A percentile compares a stretch with the other conserved stretches of the same genome.
These are phyloP conservation scores for Netta rufina DNA, from an alignment of 2,797 vertebrate genomes.

Conservation along the genomic window DNA sequence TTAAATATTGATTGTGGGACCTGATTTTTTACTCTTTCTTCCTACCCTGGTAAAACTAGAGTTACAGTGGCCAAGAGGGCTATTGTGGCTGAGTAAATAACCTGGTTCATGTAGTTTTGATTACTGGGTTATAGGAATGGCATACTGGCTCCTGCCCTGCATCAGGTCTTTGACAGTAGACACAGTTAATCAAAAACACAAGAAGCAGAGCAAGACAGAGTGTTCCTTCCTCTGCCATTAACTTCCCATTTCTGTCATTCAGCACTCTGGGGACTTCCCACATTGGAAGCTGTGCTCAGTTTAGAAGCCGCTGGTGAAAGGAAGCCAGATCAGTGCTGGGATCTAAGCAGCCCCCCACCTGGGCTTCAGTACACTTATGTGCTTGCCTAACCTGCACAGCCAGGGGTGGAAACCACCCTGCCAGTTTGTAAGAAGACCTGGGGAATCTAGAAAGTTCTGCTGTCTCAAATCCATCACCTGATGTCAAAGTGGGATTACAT, in stretches of 20 bases:
- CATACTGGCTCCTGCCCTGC: not conserved
- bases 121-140: not conserved
- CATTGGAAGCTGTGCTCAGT: not conserved
- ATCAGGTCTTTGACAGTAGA: not conserved
- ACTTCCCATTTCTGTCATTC: not conserved
- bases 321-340: not conserved
- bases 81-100: not conserved
- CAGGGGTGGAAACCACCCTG: not conserved
- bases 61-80: not conserved
- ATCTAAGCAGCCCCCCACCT: not conserved
- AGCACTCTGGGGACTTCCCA: not conserved
- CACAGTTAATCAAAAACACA: not conserved
- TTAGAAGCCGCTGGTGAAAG: not conserved
- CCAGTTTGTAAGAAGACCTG: not conserved
- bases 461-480: slow-evolving; percentile 15
- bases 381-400: not conserved
- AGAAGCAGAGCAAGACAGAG: not conserved
- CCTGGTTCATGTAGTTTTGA: not conserved
- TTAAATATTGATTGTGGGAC: not conserved
- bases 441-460: not conserved
- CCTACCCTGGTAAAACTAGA: not conserved
- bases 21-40: not conserved
- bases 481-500: slow-evolving; percentile 17
- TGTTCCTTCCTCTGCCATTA: not conserved
- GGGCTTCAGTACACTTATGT: not conserved